Base-by-base conservation (phyloP, 2,113 vertebrate genomes). In the Centropristis striata region DNA sequence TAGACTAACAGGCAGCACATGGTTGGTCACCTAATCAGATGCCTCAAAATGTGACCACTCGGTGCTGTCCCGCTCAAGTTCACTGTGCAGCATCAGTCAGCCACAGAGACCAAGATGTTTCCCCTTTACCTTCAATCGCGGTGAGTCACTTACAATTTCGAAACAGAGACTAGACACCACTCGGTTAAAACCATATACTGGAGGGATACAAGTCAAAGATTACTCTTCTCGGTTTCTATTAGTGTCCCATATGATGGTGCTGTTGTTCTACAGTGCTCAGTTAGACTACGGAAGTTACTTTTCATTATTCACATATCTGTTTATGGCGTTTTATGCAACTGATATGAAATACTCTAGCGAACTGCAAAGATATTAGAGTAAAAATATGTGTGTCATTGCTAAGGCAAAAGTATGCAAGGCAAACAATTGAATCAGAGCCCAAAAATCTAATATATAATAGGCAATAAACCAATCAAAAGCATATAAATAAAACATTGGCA, bases 1-100 rank as follows among this genome's bases (percentile, higher is more conserved):
- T 92, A 93, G 53, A 77, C 93, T 95, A 95, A 95, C 59, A 41
- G 82, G 91, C 89, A 89, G 92, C 95, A 53, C 94, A 94, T 95
- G 94, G 83, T 88, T 68, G 58, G 82, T 65, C 83, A 75, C 65
- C 83, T 84, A 89, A 93, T 94, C 88, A 94, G 93, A 94, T 95
- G 93, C 85, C 83, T 91, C 71, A 91, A 86, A 93, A 87, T 84
- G 90, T 94, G 92, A 95, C 90, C 58, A 46, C 57, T 83, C 69
- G 27, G 69, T 77, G 28, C 78, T 81, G 23, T 49, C 81, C 66
- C 25, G 49, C 81, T 86, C 68, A 76, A 77, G 68, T 81, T 86
- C 39, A 58, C 77, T 86, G 75, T 84, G 71, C 64, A 75, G 66
- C 69, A 83, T 87, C 84, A 86, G 80, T 85, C 82, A 80, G 36